phyloP scores from a whole-genome alignment of 2,888 invertebrate genomes.

The Microchrysa polita region DNA sequence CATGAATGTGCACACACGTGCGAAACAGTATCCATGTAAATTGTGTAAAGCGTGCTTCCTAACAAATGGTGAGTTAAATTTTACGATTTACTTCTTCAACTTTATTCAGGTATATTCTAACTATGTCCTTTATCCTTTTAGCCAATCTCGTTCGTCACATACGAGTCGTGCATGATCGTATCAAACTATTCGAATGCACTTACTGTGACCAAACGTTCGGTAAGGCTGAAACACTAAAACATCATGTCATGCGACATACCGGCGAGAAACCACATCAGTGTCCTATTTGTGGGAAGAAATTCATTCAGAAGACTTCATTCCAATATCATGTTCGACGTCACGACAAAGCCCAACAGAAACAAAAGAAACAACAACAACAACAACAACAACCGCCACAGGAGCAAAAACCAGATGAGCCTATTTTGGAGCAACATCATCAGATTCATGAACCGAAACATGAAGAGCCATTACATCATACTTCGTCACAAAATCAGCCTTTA shows the following conservation, averaged over 20 bases:
- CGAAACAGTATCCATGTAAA: slow-evolving; percentile 14
- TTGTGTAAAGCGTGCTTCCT: slow-evolving; percentile 11
- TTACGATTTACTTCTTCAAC: not conserved
- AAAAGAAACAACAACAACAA: slow-evolving; percentile 5
- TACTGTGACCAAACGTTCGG: slow-evolving; percentile 47
- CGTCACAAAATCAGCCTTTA: not conserved
- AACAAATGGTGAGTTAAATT: not conserved
- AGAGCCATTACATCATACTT: not conserved
- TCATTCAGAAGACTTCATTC: slow-evolving; percentile 47
- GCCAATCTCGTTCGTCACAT: slow-evolving; percentile 47
- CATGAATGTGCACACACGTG: slow-evolving; percentile 22
- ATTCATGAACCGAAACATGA: not conserved
- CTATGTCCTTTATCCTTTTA: not conserved
- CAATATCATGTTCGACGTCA: slow-evolving; percentile 43
- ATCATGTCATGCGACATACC: slow-evolving; percentile 48
- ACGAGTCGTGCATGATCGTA: slow-evolving; percentile 45
- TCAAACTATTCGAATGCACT: slow-evolving; percentile 40
- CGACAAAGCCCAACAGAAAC: slow-evolving; percentile 16
- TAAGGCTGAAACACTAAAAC: slow-evolving; percentile 46
- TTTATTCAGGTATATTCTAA: not conserved
- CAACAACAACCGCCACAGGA: slow-evolving; percentile 1
- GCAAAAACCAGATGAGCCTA: not conserved
- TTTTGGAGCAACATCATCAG: not conserved
- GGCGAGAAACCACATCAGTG: slow-evolving; percentile 46
- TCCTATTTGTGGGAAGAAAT: slow-evolving; percentile 40